Percentiles rank a stretch among this genome's conserved stretches.
Evolutionary conservation across 1,140 invertebrate species (phyloP).

Genomic region (Liolophura sinensis): DNA sequence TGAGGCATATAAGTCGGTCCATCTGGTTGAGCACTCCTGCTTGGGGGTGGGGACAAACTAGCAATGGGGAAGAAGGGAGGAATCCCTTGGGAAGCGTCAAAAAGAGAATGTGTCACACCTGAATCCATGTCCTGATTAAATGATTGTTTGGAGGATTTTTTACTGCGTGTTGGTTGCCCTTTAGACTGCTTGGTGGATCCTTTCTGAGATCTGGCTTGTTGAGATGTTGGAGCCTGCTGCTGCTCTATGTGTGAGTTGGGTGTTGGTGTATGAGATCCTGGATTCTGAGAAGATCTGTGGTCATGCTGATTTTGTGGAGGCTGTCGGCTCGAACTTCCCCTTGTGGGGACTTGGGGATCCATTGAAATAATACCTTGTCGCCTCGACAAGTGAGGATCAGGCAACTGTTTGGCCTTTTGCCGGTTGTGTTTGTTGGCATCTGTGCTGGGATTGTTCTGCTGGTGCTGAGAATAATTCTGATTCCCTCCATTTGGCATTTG

Average conservation of each 20-base stretch:
- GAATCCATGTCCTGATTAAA: slow-evolving; percentile 37
- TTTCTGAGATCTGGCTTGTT: not conserved
- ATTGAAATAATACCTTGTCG: no score
- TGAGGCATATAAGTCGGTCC: slow-evolving; percentile 48
- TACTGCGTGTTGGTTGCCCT: slow-evolving; percentile 2
- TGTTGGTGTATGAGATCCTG: not conserved
- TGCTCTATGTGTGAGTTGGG: not conserved
- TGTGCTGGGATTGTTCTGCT: no score
- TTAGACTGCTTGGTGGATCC: not conserved
- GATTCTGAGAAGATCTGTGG: no score
- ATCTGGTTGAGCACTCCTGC: slow-evolving; percentile 40
- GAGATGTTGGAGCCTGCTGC: slow-evolving; percentile 5
- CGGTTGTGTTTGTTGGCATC: no score
- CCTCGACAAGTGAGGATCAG: no score
- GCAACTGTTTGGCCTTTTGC: no score
- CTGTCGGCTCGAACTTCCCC: no score
- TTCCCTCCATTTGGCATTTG: no score
- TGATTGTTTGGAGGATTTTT: slow-evolving; percentile 6
- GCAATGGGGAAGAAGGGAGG: slow-evolving; percentile 45
- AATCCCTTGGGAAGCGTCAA: slow-evolving; percentile 52
- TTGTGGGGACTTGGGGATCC: no score
- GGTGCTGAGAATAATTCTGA: no score
- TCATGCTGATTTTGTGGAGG: no score
- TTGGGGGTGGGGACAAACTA: slow-evolving; percentile 45
- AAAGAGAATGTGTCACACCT: slow-evolving; percentile 48